A percentile compares a stretch with the other conserved stretches of the same genome.
Conservation (phyloP, 1,140 invertebrate genomes). For the Patella vulgata region DNA sequence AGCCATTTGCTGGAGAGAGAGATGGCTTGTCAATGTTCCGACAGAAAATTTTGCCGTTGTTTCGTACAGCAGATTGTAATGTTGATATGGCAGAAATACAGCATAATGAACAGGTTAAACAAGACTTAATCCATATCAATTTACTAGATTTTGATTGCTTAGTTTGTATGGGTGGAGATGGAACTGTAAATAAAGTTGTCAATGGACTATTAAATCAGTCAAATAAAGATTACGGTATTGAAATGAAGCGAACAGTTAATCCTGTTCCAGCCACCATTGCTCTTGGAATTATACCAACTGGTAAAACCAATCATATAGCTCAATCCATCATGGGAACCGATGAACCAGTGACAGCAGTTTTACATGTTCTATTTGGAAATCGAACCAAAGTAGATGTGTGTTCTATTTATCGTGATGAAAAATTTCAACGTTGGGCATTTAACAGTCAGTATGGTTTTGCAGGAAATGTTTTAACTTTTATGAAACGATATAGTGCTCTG, state of each 20-base stretch:
- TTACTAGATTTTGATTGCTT: conserved; percentile 56
- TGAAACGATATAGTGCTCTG: conserved; percentile 45
- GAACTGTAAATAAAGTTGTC: conserved; percentile 55
- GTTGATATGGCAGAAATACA: conserved; percentile 49
- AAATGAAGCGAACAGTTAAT: conserved; percentile 42
- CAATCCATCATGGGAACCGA: conserved; percentile 53
- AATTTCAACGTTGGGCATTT: conserved; percentile 55
- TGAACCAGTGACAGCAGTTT: conserved; percentile 47
- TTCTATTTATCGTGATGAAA: conserved; percentile 51
- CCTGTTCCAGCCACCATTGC: conserved; percentile 41
- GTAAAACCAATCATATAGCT: conserved; percentile 59
- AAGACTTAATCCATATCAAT: conserved; percentile 55
- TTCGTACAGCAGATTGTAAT: conserved; percentile 44
- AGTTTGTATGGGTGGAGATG: conserved; percentile 59
- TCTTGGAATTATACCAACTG: conserved; percentile 58
- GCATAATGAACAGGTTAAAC: conserved; percentile 57
- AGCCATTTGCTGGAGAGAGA: conserved; percentile 44
- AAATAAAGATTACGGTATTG: conserved; percentile 47
- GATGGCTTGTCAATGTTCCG: conserved; percentile 33
- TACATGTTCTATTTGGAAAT: conserved; percentile 58
- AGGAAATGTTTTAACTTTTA: conserved; percentile 54
- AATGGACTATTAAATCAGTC: conserved; percentile 47
- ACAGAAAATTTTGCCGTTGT: conserved; percentile 40
- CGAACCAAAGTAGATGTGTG: conserved; percentile 51
- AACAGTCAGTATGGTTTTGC: conserved; percentile 63